Percentiles rank a stretch among this genome's conserved stretches.
These are phyloP conservation scores for Silurus meridionalis DNA, from an alignment of 2,113 vertebrate species.

Conservation along the genomic window DNA sequence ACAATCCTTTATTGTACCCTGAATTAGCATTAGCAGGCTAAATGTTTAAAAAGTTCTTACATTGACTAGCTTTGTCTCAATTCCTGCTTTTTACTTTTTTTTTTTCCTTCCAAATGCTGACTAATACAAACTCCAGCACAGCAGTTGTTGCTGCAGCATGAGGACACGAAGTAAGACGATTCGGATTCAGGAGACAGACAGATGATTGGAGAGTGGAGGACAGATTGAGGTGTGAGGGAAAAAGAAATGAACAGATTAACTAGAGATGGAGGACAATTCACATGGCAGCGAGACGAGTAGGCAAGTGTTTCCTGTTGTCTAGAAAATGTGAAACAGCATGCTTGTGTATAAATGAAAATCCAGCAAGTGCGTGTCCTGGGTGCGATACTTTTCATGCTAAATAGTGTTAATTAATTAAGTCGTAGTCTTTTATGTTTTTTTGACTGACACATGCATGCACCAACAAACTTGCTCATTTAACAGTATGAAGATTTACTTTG, in stretches of 20 bases:
- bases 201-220: neutral
- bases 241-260: slow-evolving; percentile 21
- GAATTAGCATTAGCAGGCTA: too few relatives aligned
- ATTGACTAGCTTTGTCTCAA: too few relatives aligned
- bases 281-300: neutral
- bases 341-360: neutral
- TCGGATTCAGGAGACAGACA: neutral
- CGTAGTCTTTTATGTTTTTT: too few relatives aligned
- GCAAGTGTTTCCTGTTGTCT: neutral
- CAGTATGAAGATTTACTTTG: too few relatives aligned
- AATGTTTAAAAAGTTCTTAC: too few relatives aligned
- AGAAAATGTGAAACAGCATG: neutral
- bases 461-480: too few relatives aligned
- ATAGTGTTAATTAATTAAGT: neutral
- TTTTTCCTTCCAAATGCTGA: neutral
- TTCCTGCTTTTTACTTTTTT: too few relatives aligned
- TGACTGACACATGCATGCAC: too few relatives aligned
- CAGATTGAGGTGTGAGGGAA: slow-evolving; percentile 7
- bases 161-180: neutral
- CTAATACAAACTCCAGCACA: neutral
- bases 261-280: neutral
- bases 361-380: neutral
- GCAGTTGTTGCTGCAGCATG: neutral
- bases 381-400: neutral
- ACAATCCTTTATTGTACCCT: too few relatives aligned